phyloP scores from a whole-genome alignment of 2,888 invertebrate species.

The Tenodera sinensis region DNA sequence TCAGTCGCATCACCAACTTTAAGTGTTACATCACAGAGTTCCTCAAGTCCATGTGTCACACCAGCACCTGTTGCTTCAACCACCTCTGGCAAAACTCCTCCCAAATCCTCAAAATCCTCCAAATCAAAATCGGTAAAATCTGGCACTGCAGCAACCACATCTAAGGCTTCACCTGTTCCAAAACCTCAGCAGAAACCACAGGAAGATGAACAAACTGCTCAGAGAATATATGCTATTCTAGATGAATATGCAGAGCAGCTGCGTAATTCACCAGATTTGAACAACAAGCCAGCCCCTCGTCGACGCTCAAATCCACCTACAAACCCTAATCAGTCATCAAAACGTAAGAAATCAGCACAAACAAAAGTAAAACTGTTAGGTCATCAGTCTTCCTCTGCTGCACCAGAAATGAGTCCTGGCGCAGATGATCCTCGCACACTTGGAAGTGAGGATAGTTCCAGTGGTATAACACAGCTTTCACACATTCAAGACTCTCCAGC shows the following conservation, averaged over 20 bases:
- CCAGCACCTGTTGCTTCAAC: conserved; percentile 49
- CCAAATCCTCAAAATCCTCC: conserved; percentile 44
- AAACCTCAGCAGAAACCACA: conserved; percentile 68
- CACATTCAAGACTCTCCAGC: conserved; percentile 44
- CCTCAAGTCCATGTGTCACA: conserved; percentile 56
- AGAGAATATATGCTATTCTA: conserved; percentile 72
- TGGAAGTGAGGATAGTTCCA: conserved; percentile 74
- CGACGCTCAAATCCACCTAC: conserved; percentile 70
- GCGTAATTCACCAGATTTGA: conserved; percentile 72
- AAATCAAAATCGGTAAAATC: conserved; percentile 56
- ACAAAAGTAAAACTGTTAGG: conserved; percentile 42
- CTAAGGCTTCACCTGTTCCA: conserved; percentile 63
- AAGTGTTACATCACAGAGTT: conserved; percentile 56
- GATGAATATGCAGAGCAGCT: conserved; percentile 78
- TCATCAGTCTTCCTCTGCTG: conserved; percentile 49
- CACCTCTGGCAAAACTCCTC: conserved; percentile 35
- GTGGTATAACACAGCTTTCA: conserved; percentile 58
- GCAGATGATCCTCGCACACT: conserved; percentile 66
- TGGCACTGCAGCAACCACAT: conserved; percentile 54
- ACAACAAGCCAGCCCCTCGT: conserved; percentile 76
- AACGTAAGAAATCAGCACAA: conserved; percentile 65
- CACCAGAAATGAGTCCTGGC: conserved; percentile 56
- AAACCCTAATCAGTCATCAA: conserved; percentile 64
- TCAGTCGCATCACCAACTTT: conserved; percentile 54
- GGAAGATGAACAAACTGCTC: conserved; percentile 77